A percentile compares a stretch with the other conserved stretches of the same genome.
These are phyloP conservation scores for Muricea muricata DNA, from an alignment of 92 coral and sea anemone genomes.

Conservation along the genomic window DNA sequence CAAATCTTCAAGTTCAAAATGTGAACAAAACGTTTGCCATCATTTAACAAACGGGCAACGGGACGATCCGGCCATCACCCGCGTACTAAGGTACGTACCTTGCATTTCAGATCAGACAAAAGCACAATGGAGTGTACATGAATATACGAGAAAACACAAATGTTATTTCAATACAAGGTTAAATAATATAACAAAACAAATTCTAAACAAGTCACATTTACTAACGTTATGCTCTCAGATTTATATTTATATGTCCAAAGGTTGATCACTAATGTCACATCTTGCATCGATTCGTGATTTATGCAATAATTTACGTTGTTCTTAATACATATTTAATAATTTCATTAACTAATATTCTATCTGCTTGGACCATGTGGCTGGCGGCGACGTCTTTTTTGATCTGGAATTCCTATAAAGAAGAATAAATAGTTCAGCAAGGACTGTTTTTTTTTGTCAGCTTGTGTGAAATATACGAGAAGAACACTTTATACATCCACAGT, in stretches of 20 bases:
- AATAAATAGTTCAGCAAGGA: too few relatives aligned
- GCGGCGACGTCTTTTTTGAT: neutral
- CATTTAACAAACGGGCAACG: too few relatives aligned
- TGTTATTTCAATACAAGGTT: neutral
- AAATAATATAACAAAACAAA: slow-evolving; percentile 10
- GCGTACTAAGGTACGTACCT: too few relatives aligned
- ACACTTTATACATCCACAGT: too few relatives aligned
- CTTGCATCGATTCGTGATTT: neutral
- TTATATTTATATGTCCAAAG: neutral
- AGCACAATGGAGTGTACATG: too few relatives aligned
- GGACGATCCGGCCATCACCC: too few relatives aligned
- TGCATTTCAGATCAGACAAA: too few relatives aligned
- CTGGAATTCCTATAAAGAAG: neutral
- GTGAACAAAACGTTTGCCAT: too few relatives aligned
- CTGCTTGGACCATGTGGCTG: neutral
- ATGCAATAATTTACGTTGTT: neutral
- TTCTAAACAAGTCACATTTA: slow-evolving; percentile 12
- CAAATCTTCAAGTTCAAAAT: too few relatives aligned
- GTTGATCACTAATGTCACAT: neutral
- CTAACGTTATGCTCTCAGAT: neutral
- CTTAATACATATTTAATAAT: slow-evolving; percentile 8
- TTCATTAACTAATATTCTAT: neutral
- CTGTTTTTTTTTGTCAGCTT: too few relatives aligned
- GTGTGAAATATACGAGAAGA: neutral
- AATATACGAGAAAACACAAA: slow-evolving; percentile 3